Conservation (phyloP, 2,113 vertebrate genomes). For the Paradisaea rubra region DNA sequence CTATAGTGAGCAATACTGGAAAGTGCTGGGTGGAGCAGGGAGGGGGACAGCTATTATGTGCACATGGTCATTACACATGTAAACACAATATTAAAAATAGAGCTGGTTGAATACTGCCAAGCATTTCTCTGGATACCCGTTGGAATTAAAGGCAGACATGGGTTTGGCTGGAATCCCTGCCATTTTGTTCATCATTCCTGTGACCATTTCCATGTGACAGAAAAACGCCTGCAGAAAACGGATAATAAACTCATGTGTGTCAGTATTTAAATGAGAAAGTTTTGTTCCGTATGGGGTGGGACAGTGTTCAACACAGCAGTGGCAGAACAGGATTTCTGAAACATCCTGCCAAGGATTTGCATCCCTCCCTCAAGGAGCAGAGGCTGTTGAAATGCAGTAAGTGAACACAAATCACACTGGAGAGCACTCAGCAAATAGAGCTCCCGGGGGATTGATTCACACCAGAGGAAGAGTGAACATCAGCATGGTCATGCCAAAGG, state of each 20-base stretch:
- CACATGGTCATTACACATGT: slow-evolving; percentile 29
- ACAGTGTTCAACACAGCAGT: background rate
- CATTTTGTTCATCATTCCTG: background rate
- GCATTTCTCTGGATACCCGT: background rate
- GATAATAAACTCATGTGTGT: background rate
- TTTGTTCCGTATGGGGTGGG: background rate
- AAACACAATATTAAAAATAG: slow-evolving; percentile 32
- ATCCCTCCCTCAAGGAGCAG: background rate
- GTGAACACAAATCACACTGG: background rate
- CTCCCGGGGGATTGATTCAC: background rate
- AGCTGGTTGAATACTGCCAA: background rate
- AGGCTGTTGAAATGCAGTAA: background rate
- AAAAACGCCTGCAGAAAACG: background rate
- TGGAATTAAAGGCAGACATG: background rate
- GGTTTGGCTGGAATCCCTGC: background rate
- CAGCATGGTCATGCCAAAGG: background rate
- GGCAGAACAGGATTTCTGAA: slow-evolving; percentile 4
- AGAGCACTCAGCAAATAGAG: background rate
- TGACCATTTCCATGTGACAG: background rate
- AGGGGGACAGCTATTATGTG: slow-evolving; percentile 13
- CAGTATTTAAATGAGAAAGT: background rate
- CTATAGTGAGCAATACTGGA: slow-evolving; percentile 25
- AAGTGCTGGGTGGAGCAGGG: slow-evolving; percentile 38
- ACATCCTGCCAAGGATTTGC: background rate
- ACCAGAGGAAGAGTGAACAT: background rate